phyloP scores from a whole-genome alignment of 2,797 vertebrate species.

The Poeciliopsis turneri region DNA sequence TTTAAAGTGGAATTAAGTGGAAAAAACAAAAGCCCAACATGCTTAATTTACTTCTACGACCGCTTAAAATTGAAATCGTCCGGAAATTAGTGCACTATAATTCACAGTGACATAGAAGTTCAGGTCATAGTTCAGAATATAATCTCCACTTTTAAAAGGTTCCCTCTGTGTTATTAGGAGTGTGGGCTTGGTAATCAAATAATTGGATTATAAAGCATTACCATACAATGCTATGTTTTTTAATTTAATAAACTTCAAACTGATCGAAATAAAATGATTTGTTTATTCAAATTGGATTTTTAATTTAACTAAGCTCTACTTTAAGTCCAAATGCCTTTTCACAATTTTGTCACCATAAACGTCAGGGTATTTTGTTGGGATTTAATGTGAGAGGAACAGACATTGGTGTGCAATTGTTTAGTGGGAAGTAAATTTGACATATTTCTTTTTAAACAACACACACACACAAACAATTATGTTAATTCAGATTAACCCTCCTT shows the following conservation, averaged over 20 bases:
- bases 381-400: background rate
- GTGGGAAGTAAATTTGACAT: background rate
- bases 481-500: background rate
- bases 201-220: background rate
- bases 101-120: background rate
- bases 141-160: background rate
- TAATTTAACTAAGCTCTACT: background rate
- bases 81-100: background rate
- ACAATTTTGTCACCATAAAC: background rate
- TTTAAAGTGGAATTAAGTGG: background rate
- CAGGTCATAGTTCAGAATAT: constrained; percentile 21
- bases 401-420: background rate
- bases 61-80: background rate
- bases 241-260: background rate
- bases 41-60: background rate
- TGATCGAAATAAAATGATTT: background rate
- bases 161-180: background rate
- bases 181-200: background rate
- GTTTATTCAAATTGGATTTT: background rate
- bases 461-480: no score
- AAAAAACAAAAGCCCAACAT: background rate
- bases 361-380: background rate
- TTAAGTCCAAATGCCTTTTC: background rate
- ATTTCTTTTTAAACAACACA: no score
- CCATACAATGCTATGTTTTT: no score